These are phyloP conservation scores for Lacerta viridis DNA, from an alignment of 2,797 vertebrate species.

Conservation along the genomic window DNA sequence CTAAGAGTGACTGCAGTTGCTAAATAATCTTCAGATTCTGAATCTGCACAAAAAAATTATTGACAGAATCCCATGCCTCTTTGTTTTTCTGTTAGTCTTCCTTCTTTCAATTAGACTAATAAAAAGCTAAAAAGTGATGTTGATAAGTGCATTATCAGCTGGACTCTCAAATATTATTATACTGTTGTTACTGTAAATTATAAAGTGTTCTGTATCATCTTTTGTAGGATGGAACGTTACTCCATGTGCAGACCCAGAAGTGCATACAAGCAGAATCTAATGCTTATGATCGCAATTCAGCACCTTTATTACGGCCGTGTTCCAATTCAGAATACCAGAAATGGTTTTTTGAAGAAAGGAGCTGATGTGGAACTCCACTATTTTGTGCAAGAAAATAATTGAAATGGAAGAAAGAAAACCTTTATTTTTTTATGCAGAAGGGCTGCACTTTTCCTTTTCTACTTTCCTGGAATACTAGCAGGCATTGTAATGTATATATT, in stretches of 20 bases:
- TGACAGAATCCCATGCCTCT: not conserved
- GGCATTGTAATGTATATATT: constrained; percentile 28
- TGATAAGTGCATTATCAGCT: not conserved
- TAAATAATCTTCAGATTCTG: not conserved
- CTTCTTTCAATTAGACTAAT: not conserved
- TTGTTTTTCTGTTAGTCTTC: not conserved
- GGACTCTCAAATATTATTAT: not conserved
- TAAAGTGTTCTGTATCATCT: constrained; percentile 19
- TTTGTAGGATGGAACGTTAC: constrained; percentile 89
- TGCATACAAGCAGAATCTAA: constrained; percentile 88
- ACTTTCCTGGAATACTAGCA: constrained; percentile 52
- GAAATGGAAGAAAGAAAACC: constrained; percentile 44
- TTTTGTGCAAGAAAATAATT: constrained; percentile 41
- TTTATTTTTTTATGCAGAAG: constrained; percentile 60
- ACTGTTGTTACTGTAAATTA: not conserved
- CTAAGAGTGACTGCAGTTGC: not conserved
- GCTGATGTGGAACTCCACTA: constrained; percentile 57
- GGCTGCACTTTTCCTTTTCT: constrained; percentile 54
- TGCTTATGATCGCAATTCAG: constrained; percentile 79
- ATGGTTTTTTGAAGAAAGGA: constrained; percentile 93
- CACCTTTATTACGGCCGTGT: constrained; percentile 87
- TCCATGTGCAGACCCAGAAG: constrained; percentile 87
- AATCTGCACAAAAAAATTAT: not conserved
- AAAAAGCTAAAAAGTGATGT: not conserved
- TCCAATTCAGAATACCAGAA: constrained; percentile 83